Base-by-base conservation (phyloP, 2,888 invertebrate genomes). In the Fragum whitleyi region DNA sequence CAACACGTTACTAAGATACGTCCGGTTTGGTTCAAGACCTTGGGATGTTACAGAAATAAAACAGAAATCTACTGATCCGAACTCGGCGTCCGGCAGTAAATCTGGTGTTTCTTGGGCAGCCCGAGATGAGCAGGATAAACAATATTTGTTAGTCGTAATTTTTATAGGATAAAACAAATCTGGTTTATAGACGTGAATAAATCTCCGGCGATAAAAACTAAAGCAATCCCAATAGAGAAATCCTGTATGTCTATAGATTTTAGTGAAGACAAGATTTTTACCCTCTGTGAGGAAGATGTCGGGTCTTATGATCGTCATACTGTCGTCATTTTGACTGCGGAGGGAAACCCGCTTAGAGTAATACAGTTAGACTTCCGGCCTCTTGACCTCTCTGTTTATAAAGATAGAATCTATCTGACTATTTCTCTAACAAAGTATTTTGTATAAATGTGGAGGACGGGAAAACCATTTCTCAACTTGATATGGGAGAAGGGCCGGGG, bases 11-110 rank as follows among this genome's bases (percentile, higher is more conserved):
- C 39, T 23, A 65, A 32, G 65, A n/a, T 65, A 65, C 32, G 32
- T 65, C 14, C 21, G 42, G 36, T 65, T 65, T 36, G 23, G 21
- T 5, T 39, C 23, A 7, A 2, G n/a, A 21, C 39, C 36, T 23
- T 39, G 11, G 28, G 61, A 61, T 32, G 61, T 32, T 61, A 61
- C 61, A 28, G 61, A 61, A 61, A 61, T 61, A 61, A 21, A 32
- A 19, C 28, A 32, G 11, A 32, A 28, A 39, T 23, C 5, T 23
- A 65, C 36, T 65, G 39, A 39, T 21, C 42, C n/a, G 65, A n/a
- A 65, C 65, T 36, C 29, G 21, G 29, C 21, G 65, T 39, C 65
- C 39, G 21, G 39, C 65, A 65, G 21, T 36, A 47, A 47, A 47
- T 19, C 47, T 47, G 39, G n/a, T 23, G n/a, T 36, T 39, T 65